Evolutionary conservation across 2,113 vertebrate genomes (phyloP).

Genomic region (Chrysemys picta): DNA sequence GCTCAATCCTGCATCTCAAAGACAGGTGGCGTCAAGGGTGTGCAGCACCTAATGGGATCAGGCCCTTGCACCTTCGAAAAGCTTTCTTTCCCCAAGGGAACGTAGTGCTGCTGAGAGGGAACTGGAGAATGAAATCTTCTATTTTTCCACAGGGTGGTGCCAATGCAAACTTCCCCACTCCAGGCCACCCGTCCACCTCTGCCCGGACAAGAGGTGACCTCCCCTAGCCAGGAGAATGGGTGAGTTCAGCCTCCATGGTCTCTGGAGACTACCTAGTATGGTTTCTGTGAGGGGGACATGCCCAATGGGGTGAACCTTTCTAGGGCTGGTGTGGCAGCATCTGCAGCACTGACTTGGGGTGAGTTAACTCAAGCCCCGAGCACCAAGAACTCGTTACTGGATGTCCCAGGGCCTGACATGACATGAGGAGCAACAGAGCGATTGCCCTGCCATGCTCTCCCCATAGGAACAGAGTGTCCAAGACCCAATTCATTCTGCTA

Average conservation of each 20-base stretch:
- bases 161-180: not conserved
- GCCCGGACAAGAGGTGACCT: not conserved
- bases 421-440: not conserved
- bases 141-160: not conserved
- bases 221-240: not conserved
- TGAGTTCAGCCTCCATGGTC: not conserved
- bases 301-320: not conserved
- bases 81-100: not conserved
- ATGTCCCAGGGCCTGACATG: not conserved
- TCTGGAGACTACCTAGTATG: not conserved
- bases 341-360: not conserved
- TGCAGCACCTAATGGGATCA: not conserved
- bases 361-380: not conserved
- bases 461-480: not conserved
- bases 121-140: not conserved
- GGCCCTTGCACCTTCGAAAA: not conserved
- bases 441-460: not conserved
- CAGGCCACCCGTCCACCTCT: not conserved
- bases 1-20: not conserved
- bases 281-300: not conserved
- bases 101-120: not conserved
- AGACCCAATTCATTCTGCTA: not conserved
- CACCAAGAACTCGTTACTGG: not conserved
- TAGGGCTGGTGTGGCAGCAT: not conserved
- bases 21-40: not conserved